Conservation (phyloP, 37 sponge, comb jelly and placozoan species). For the Beroe forskalii region DNA sequence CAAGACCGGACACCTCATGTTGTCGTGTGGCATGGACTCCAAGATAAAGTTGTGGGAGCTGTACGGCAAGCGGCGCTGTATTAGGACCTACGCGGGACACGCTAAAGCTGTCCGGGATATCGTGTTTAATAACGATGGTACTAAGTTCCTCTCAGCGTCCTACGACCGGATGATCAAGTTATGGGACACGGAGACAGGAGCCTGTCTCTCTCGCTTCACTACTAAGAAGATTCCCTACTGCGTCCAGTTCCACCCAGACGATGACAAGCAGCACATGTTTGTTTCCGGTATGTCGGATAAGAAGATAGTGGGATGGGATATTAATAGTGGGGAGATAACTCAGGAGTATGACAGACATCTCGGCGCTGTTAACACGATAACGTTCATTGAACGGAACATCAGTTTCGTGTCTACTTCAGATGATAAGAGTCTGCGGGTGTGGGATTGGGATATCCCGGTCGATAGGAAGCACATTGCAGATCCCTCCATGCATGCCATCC, state of each 20-base stretch:
- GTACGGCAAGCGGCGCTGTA: constrained; percentile 82
- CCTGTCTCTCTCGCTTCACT: constrained; percentile 77
- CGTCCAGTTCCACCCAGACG: constrained; percentile 93
- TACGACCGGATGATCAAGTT: constrained; percentile 90
- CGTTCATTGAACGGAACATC: constrained; percentile 95
- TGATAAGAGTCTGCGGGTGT: constrained; percentile 96
- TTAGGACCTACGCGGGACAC: constrained; percentile 90
- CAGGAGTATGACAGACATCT: constrained; percentile 99
- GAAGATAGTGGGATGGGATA: constrained; percentile 97
- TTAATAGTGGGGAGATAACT: constrained; percentile 76
- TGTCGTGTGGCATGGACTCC: constrained; percentile 93
- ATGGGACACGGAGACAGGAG: constrained; percentile 98
- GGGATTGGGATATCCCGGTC: constrained; percentile 99
- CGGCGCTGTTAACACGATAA: constrained; percentile 95
- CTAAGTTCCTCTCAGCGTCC: constrained; percentile 86
- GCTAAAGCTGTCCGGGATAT: constrained; percentile 89
- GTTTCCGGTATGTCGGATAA: constrained; percentile 91
- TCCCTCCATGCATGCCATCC: constrained; percentile 96
- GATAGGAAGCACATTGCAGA: constrained; percentile 98
- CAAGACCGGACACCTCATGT: constrained; percentile 85
- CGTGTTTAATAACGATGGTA: constrained; percentile 88
- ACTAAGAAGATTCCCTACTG: constrained; percentile 94
- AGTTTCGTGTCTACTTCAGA: constrained; percentile 96
- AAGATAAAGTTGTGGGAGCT: constrained; percentile 98
- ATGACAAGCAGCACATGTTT: constrained; percentile 88